Conservation (phyloP, 2,113 vertebrate species). For the Salvator merianae region DNA sequence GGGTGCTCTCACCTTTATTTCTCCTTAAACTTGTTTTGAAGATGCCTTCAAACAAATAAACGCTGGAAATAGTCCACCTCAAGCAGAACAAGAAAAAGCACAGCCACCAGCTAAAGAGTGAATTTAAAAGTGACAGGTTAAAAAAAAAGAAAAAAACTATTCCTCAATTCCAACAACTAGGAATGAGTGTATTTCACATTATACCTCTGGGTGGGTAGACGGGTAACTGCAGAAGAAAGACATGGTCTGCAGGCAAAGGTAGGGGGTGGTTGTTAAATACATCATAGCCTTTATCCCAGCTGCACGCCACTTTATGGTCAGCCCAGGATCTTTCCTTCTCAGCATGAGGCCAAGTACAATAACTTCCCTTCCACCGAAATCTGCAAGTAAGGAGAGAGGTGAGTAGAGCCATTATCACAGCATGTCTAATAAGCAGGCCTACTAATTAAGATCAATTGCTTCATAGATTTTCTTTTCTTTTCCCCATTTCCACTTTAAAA, state of each 20-base stretch:
- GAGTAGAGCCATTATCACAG: neutral
- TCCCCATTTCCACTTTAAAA: neutral
- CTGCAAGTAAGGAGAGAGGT: neutral
- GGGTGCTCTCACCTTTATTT: too few relatives aligned
- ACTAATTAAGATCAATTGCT: neutral
- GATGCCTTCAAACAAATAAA: too few relatives aligned
- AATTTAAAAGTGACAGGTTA: neutral
- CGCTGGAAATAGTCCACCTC: too few relatives aligned
- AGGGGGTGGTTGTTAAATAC: neutral
- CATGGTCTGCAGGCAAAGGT: neutral
- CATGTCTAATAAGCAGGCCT: neutral
- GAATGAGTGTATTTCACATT: neutral
- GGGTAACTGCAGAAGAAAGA: neutral
- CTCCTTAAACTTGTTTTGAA: too few relatives aligned
- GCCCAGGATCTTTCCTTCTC: neutral
- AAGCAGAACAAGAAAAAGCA: too few relatives aligned
- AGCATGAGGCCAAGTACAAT: neutral
- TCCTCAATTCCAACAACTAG: neutral
- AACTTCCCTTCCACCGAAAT: neutral
- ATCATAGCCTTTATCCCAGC: neutral
- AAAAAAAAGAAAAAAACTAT: neutral
- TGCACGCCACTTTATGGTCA: neutral
- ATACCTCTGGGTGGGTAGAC: neutral
- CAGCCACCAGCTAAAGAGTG: too few relatives aligned
- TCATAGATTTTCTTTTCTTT: neutral